Conservation (phyloP, 2,797 vertebrate species). For the Echiichthys vipera region DNA sequence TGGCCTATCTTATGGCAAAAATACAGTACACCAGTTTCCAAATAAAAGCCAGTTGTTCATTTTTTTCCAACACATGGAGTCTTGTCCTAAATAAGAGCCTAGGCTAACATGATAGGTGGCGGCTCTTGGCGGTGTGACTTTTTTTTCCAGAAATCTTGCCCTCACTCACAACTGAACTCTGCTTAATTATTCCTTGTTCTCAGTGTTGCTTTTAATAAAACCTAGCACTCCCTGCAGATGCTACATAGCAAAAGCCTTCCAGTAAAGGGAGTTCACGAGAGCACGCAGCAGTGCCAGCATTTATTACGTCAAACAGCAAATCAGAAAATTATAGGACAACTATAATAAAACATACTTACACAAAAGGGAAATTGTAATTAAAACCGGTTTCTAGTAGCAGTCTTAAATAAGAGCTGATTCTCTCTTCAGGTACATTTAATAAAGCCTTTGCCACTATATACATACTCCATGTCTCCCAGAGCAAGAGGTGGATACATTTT, state of each 20-base stretch:
- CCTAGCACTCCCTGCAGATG: background rate
- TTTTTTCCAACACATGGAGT: background rate
- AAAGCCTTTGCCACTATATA: background rate
- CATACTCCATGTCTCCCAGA: background rate
- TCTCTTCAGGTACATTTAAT: conserved; percentile 2
- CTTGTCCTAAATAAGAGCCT: background rate
- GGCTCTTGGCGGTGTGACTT: background rate
- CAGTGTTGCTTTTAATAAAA: background rate
- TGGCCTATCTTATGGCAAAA: background rate
- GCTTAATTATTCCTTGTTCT: background rate
- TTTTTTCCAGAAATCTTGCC: background rate
- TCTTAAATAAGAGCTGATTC: background rate
- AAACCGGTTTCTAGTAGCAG: background rate
- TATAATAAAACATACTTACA: background rate
- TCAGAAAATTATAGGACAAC: background rate
- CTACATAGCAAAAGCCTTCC: background rate
- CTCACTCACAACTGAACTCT: background rate
- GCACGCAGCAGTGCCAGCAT: background rate
- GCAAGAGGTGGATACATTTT: background rate
- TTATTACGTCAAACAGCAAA: background rate
- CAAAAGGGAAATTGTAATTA: background rate
- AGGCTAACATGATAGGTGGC: background rate
- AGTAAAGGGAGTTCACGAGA: background rate
- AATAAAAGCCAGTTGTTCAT: background rate
- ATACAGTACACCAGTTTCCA: background rate